Conservation (phyloP, 2,113 vertebrate genomes). For the Tonatia bakeri region DNA sequence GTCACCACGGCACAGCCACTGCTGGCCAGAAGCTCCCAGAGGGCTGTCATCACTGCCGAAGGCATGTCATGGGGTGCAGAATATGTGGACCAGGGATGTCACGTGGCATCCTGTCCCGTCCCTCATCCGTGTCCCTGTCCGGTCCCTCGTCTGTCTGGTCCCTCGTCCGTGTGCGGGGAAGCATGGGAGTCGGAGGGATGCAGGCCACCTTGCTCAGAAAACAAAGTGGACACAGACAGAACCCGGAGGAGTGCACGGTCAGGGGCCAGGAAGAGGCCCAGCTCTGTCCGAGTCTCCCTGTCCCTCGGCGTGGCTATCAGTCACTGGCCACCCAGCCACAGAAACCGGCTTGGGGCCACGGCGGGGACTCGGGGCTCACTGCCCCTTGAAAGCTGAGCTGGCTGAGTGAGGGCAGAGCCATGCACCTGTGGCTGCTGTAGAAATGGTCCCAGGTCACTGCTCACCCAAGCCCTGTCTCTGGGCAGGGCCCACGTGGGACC, state of each 20-base stretch:
- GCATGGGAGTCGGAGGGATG: neutral
- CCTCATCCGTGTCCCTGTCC: neutral
- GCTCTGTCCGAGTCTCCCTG: too few relatives aligned
- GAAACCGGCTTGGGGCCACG: accelerated
- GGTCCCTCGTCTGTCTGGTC: neutral
- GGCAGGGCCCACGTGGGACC: too few relatives aligned
- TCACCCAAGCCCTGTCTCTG: neutral
- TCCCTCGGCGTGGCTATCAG: neutral
- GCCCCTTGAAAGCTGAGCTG: accelerated
- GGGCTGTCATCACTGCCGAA: neutral
- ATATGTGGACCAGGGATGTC: neutral
- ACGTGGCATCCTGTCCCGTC: accelerated
- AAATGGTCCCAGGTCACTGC: neutral
- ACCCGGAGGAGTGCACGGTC: neutral
- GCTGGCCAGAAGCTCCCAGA: too few relatives aligned
- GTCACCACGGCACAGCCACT: too few relatives aligned
- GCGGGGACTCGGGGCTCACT: neutral
- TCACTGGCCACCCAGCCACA: neutral
- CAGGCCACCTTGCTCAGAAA: neutral
- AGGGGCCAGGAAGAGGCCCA: accelerated
- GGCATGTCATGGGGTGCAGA: accelerated
- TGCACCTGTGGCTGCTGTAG: neutral
- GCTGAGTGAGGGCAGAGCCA: neutral
- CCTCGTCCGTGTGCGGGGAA: neutral
- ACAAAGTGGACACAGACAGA: neutral